Base-by-base conservation (phyloP, 2,113 vertebrate species). In the Neotragus pygmaeus region DNA sequence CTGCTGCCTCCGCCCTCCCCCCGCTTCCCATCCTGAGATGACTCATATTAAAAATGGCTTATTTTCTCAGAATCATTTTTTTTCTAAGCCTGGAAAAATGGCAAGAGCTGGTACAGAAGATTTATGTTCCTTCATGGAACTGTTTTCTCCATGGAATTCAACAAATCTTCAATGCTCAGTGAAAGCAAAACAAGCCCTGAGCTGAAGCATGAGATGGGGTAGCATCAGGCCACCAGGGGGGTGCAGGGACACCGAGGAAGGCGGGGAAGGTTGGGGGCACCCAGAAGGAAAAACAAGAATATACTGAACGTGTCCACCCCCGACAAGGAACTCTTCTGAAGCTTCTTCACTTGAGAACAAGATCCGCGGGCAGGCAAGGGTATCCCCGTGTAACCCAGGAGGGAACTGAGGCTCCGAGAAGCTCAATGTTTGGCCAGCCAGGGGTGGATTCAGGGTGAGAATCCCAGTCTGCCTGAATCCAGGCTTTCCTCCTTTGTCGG, bases 11-110 rank as follows among this genome's bases (percentile, higher is more conserved):
- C 51, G 21, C 27, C 39, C 66, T 73, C n/a, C 66, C 66, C 66
- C 66, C 2, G 0, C 66, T 73, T 73, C 30, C 55, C 23, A 57
- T 64, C 39, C 43, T 51, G 23, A 47, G 23, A 89, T 87, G 62
- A 95, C 73, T 80, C 73, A 23, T 80, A 36, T 66, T 82, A 75
- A 58, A 78, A 86, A 82, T 19, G 51, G 36, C 39, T 87, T 73
- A 19, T 86, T 88, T 92, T 88, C 64, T 92, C 53, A 58, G 75
- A 95, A 75, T 94, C 47, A 39, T 45, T 93, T 64, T 93, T 95
- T 95, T 95, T 95, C 82, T 84, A 89, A 96, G 53, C 36, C 70
- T 94, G 57, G 93, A 94, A 94, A 96, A 90, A 58, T 87, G 78
- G 88, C 66, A 92, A 92, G 27, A 33, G 64, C 27, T 92, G 28